Evolutionary conservation across 2,797 vertebrate species (phyloP).

Genomic region (Otolemur crassicaudatus): DNA sequence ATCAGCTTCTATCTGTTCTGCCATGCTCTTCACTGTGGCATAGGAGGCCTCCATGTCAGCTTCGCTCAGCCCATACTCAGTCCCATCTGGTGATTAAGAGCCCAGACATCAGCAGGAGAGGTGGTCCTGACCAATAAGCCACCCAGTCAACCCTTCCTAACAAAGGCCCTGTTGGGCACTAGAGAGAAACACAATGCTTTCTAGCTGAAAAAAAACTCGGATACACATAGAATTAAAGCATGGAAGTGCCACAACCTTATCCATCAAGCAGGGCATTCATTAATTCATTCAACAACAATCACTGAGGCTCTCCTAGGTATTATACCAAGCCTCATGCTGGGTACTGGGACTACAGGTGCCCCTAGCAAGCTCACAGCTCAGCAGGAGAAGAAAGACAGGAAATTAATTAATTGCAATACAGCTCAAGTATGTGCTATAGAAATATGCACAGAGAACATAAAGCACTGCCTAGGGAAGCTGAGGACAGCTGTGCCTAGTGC

Average conservation of each 20-base stretch:
- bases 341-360: slow-evolving; percentile 35
- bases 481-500: neutral
- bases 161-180: neutral
- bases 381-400: neutral
- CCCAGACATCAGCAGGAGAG: slow-evolving; percentile 47
- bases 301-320: neutral
- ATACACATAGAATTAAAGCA: neutral
- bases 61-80: slow-evolving; percentile 96
- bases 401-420: slow-evolving; percentile 14
- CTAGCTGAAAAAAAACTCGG: neutral
- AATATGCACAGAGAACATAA: neutral
- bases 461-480: neutral
- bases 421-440: neutral
- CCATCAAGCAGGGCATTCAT: neutral
- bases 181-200: neutral
- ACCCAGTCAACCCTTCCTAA: neutral
- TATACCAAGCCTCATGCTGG: slow-evolving; percentile 20
- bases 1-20: slow-evolving; percentile 95
- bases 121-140: neutral
- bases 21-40: slow-evolving; percentile 96
- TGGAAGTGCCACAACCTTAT: neutral
- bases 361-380: neutral
- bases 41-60: slow-evolving; percentile 97
- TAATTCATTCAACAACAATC: slow-evolving; percentile 16
- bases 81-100: slow-evolving; percentile 91